These are phyloP conservation scores for Pangasius larnaudii DNA, from an alignment of 2,797 vertebrate genomes.

Conservation along the genomic window DNA sequence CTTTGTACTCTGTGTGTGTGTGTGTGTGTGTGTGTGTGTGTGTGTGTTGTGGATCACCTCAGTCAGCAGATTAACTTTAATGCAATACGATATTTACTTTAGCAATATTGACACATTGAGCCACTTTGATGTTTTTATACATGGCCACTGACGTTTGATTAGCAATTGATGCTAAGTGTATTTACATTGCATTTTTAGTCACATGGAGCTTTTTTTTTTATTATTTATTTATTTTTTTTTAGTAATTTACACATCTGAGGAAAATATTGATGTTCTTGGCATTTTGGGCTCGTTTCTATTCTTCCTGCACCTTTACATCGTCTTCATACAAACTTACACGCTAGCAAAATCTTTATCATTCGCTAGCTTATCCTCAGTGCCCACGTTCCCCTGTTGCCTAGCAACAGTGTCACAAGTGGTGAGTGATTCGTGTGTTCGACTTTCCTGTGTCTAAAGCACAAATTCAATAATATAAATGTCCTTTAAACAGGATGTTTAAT, in stretches of 20 bases:
- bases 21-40: conserved; percentile 15
- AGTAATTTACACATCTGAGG: not conserved
- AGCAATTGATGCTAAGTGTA: not conserved
- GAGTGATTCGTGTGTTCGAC: not conserved
- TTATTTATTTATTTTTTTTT: no score
- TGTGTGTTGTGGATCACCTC: not conserved
- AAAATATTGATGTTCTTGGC: not conserved
- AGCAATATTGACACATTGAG: not conserved
- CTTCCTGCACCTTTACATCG: not conserved
- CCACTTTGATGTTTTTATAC: not conserved
- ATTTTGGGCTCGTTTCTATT: not conserved
- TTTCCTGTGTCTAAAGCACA: not conserved
- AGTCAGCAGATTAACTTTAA: not conserved
- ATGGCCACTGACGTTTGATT: not conserved
- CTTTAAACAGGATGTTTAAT: not conserved
- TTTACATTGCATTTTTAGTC: not conserved
- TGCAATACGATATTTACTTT: not conserved
- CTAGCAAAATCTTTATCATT: not conserved
- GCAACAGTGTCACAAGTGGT: not conserved
- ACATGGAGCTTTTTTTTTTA: not conserved
- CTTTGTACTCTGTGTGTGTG: not conserved
- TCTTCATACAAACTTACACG: not conserved
- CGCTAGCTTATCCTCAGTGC: not conserved
- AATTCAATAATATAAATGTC: not conserved
- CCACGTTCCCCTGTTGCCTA: not conserved